Percentiles rank a stretch among this genome's conserved stretches.
These are phyloP conservation scores for Abramis brama DNA, from an alignment of 2,113 vertebrate species.

Conservation along the genomic window DNA sequence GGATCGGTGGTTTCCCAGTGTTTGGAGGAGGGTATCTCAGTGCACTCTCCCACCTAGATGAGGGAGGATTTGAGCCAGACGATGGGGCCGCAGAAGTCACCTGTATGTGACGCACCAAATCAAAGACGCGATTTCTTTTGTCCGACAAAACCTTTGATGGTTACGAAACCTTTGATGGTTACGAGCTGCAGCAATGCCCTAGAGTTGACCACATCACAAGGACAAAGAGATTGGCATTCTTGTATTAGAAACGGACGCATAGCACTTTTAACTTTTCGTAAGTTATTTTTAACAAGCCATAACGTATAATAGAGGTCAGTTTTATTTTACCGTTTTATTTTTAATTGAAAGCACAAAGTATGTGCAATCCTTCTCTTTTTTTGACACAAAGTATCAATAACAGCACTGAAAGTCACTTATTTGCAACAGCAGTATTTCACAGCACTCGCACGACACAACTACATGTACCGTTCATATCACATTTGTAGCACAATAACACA, in stretches of 20 bases:
- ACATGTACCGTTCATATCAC: background rate
- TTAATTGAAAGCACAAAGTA: background rate
- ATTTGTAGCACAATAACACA: background rate
- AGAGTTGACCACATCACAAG: background rate
- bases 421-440: background rate
- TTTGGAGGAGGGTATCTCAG: conserved; percentile 80
- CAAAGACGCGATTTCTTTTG: background rate
- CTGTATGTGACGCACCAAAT: conserved; percentile 81
- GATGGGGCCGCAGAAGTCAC: conserved; percentile 95
- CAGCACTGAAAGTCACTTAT: background rate
- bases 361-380: background rate
- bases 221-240: background rate
- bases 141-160: background rate
- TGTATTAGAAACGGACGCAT: background rate
- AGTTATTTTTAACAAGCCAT: conserved; percentile 43
- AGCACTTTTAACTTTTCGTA: conserved; percentile 29
- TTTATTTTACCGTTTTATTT: background rate
- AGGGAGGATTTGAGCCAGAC: conserved; percentile 90
- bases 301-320: background rate
- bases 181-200: background rate
- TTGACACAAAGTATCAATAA: background rate
- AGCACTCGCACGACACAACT: background rate
- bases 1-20: conserved; percentile 78
- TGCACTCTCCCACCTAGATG: conserved; percentile 85
- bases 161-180: conserved; percentile 6